A percentile compares a stretch with the other conserved stretches of the same genome.
phyloP scores from a whole-genome alignment of 1,140 invertebrate species.

The Potamilus streckersoni region DNA sequence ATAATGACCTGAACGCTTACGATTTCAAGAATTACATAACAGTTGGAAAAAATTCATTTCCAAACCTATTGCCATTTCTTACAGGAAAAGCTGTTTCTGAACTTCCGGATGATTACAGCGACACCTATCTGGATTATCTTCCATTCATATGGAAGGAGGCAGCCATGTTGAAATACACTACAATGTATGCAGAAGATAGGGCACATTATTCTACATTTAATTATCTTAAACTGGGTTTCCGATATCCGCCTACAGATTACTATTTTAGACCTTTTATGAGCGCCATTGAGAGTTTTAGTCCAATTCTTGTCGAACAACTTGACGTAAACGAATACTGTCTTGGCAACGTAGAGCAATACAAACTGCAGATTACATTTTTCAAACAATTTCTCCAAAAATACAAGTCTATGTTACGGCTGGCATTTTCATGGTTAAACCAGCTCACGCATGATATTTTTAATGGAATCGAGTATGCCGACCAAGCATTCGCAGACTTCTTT shows the following conservation, averaged over 20 bases:
- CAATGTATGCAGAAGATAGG: slow-evolving; percentile 83
- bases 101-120: not conserved
- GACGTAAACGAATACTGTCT: slow-evolving; percentile 17
- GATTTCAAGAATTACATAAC: slow-evolving; percentile 85
- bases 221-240: slow-evolving; percentile 83
- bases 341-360: slow-evolving; percentile 19
- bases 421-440: slow-evolving; percentile 26
- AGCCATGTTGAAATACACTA: slow-evolving; percentile 78
- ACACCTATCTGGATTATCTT: slow-evolving; percentile 20
- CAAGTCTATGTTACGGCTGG: slow-evolving; percentile 12
- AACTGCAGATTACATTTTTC: slow-evolving; percentile 17
- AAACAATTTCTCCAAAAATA: slow-evolving; percentile 27
- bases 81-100: slow-evolving; percentile 69
- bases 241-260: slow-evolving; percentile 83
- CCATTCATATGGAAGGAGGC: slow-evolving; percentile 53
- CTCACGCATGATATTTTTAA: slow-evolving; percentile 30
- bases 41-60: slow-evolving; percentile 86
- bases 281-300: slow-evolving; percentile 28
- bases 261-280: slow-evolving; percentile 81
- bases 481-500: slow-evolving; percentile 49
- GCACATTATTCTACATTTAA: slow-evolving; percentile 83
- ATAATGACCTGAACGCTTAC: slow-evolving; percentile 72
- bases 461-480: slow-evolving; percentile 24
- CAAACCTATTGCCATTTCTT: slow-evolving; percentile 81
- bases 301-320: slow-evolving; percentile 17